These are phyloP conservation scores for Mycalesis mineus DNA, from an alignment of 2,888 invertebrate genomes.

Conservation along the genomic window DNA sequence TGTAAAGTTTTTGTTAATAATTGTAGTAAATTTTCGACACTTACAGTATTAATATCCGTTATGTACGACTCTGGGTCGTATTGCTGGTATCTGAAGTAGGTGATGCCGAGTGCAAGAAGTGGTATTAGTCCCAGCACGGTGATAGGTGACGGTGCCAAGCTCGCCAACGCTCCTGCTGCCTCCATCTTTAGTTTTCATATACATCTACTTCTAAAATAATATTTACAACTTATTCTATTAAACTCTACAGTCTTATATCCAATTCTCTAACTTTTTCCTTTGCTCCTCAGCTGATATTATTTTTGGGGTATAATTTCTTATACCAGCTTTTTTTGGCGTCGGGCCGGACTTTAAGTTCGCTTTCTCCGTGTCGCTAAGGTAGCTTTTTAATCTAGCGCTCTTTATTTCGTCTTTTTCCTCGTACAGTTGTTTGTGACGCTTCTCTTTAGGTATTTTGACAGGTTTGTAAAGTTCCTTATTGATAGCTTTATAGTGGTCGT, in stretches of 20 bases:
- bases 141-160: conserved; percentile 81
- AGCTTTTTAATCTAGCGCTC: conserved; percentile 54
- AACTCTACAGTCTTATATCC: conserved; percentile 78
- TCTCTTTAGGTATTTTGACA: conserved; percentile 71
- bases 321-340: conserved; percentile 76
- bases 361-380: conserved; percentile 63
- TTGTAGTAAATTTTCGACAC: conserved; percentile 36
- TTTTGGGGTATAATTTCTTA: conserved; percentile 85
- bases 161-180: conserved; percentile 75
- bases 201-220: conserved; percentile 68
- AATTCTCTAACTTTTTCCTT: conserved; percentile 78
- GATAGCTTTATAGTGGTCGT: conserved; percentile 70
- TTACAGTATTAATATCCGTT: conserved; percentile 83
- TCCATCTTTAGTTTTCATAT: conserved; percentile 59
- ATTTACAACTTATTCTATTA: conserved; percentile 72
- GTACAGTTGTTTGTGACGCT: conserved; percentile 67
- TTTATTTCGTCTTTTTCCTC: conserved; percentile 58
- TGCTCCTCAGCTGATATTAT: conserved; percentile 79
- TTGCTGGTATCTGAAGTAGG: conserved; percentile 87
- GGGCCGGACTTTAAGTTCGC: conserved; percentile 61
- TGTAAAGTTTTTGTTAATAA: too few species aligned
- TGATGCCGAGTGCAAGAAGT: conserved; percentile 87
- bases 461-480: conserved; percentile 73
- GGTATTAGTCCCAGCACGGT: conserved; percentile 86
- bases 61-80: conserved; percentile 90